Base-by-base conservation (phyloP, 2,888 invertebrate genomes). In the Boloria selene region DNA sequence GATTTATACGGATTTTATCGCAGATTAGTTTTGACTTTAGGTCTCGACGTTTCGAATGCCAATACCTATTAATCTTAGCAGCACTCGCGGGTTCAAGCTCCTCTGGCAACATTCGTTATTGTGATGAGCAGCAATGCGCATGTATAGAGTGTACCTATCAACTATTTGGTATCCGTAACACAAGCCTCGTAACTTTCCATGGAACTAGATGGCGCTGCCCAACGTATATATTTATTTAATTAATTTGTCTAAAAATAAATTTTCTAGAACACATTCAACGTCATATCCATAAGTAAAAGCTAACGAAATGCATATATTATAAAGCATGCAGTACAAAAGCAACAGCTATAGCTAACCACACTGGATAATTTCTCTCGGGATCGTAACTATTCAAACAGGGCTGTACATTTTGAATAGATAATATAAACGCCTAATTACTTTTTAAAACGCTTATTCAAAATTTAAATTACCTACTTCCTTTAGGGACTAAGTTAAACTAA, bases 331-430 rank as follows among this genome's bases (percentile, higher is more conserved):
- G 45, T 58, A 50, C 55, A 60, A 63, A 51, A 68, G 58, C 22
- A 67, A 50, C 49, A 58, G 42, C 59, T 60, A 60, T 63, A 67
- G 60, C 51, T 54, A 49, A 55, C 49, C 63, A 53, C 59, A 69
- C 67, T 64, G 58, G 63, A 64, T 69, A 69, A 69, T 69, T 69
- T 69, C 69, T 69, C 69, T n/a, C 13, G 69, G 64, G 69, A 69
- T 61, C 61, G n/a, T 31, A 64, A 50, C 69, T 64, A 64, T 56
- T 53, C 64, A 38, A 38, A 38, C 47, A 69, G 67, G 64, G 69
- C 13, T 69, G 67, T 44, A 47, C 26, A 52, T 13, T 6, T 59
- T 65, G 42, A 26, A 61, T 55, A 44, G 13, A 14, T 55, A 52
- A 65, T 50, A 31, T n/a, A 7, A 0, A 22, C 6, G 22, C 4